Evolutionary conservation across 2,113 vertebrate species (phyloP), one percentile per base, ranked within the genome.

Genomic region (Semnopithecus entellus): DNA sequence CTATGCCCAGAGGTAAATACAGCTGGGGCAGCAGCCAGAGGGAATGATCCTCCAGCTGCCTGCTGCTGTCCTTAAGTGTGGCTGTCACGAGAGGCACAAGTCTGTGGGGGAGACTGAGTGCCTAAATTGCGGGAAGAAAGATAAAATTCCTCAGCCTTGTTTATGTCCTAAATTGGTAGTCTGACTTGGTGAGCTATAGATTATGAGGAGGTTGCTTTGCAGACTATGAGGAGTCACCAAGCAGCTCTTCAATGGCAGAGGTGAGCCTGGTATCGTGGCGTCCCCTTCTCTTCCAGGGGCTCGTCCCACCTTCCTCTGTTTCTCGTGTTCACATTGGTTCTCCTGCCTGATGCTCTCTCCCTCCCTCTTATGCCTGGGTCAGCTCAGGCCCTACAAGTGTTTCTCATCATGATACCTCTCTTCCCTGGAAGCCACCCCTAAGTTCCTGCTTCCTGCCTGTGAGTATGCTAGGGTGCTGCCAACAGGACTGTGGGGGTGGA

Each of bases 261-360:
- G 57, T 50, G 23, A 72, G 27, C 35, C 66, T 35, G 35, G 30
- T 3, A 0, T 23, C 2, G 4, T 1, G 4, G 38, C 1, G 55
- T 20, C 5, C 27, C 23, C 25, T 50, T 55, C n/a, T 70, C 7
- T 13, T 40, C 3, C 0, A 0, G 35, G 40, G 20, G 25, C 32
- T 70, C 64, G 30, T 5, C 2, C 3, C 23, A 9, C 35, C 25
- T 43, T 83, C 64, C 55, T 90, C 70, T 90, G 43, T 55, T 70
- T 12, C 57, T 61, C 32, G 48, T n/a, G 32, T 80, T 38, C 25
- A 13, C 7, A 1, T 43, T 50, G 8, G 3, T 45, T 81, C 13
- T 90, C 64, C 30, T 48, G 8, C 5, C 6, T 1, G 45, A 79
- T 1, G 4, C 6, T 45, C 6, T 25, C 25, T 82, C n/a, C 48